A percentile compares a stretch with the other conserved stretches of the same genome.
These are phyloP conservation scores for Dendronephthya gigantea DNA, from an alignment of 64 coral and sea anemone genomes.

Conservation along the genomic window DNA sequence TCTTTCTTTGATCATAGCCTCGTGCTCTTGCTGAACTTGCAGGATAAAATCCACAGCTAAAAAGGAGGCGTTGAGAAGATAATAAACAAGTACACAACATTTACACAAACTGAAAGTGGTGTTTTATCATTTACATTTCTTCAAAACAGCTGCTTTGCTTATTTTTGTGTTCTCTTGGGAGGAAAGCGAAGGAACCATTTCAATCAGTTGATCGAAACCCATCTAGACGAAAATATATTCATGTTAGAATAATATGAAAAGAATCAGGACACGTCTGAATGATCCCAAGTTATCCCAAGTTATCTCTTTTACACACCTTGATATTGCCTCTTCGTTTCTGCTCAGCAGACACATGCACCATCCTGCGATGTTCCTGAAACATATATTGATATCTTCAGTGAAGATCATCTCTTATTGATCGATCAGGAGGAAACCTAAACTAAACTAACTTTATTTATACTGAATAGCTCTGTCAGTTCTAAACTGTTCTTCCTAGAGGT, in stretches of 20 bases:
- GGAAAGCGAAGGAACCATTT: conserved; percentile 72
- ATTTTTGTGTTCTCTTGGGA: conserved; percentile 71
- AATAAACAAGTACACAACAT: too few relatives aligned
- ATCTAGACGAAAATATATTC: conserved; percentile 39
- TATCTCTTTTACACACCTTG: conserved; percentile 38
- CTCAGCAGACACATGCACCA: conserved; percentile 84
- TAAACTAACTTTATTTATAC: not conserved
- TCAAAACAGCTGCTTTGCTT: conserved; percentile 85
- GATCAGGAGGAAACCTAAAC: too few relatives aligned
- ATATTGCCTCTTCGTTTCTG: conserved; percentile 92
- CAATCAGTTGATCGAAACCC: conserved; percentile 84
- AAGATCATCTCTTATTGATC: too few relatives aligned
- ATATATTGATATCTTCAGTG: too few relatives aligned
- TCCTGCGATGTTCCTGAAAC: conserved; percentile 66
- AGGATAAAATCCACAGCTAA: conserved; percentile 81
- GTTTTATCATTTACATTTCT: conserved; percentile 57
- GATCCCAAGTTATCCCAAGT: too few relatives aligned
- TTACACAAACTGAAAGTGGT: too few relatives aligned
- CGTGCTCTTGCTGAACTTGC: conserved; percentile 66
- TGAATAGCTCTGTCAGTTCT: too few relatives aligned
- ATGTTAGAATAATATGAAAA: not conserved
- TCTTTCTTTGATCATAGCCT: conserved; percentile 53
- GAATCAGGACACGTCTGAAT: too few relatives aligned
- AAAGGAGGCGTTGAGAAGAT: not conserved
- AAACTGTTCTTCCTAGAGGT: too few relatives aligned